Percentiles rank a stretch among this genome's conserved stretches.
Evolutionary conservation across 2,888 invertebrate genomes (phyloP).

Genomic region (Fragum sueziense): DNA sequence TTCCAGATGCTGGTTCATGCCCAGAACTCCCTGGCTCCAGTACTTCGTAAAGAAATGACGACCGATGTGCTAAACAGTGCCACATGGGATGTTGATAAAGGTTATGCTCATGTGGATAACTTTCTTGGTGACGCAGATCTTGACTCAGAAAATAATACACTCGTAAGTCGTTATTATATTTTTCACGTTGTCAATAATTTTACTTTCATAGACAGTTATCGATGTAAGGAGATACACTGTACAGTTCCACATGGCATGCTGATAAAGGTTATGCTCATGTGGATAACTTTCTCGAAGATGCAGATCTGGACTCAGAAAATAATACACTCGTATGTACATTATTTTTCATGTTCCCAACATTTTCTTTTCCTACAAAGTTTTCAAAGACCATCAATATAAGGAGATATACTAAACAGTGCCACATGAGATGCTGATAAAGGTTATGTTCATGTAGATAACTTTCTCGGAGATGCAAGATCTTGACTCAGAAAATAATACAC

Average conservation of each 20-base stretch:
- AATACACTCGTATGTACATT: slow-evolving; percentile 41
- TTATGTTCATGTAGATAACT: slow-evolving; percentile 61
- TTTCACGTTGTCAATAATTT: too few species aligned
- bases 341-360: too few species aligned
- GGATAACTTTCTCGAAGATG: slow-evolving; percentile 67
- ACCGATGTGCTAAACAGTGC: slow-evolving; percentile 40
- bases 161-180: slow-evolving; percentile 48
- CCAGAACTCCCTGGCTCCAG: slow-evolving; percentile 23
- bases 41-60: slow-evolving; percentile 45
- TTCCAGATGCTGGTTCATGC: slow-evolving; percentile 50
- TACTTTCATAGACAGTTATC: too few species aligned
- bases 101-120: slow-evolving; percentile 60
- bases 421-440: slow-evolving; percentile 28
- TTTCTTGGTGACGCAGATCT: slow-evolving; percentile 67
- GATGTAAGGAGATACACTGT: slow-evolving; percentile 47
- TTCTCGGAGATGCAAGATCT: slow-evolving; percentile 65
- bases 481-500: slow-evolving; percentile 41
- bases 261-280: slow-evolving; percentile 46
- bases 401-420: slow-evolving; percentile 42
- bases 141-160: slow-evolving; percentile 41
- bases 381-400: too few species aligned
- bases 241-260: slow-evolving; percentile 26
- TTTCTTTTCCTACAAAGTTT: too few species aligned
- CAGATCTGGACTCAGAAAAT: slow-evolving; percentile 54
- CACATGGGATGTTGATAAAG: slow-evolving; percentile 22